These are phyloP conservation scores for Oxytorus armatus DNA, from an alignment of 2,888 invertebrate genomes.

Conservation along the genomic window DNA sequence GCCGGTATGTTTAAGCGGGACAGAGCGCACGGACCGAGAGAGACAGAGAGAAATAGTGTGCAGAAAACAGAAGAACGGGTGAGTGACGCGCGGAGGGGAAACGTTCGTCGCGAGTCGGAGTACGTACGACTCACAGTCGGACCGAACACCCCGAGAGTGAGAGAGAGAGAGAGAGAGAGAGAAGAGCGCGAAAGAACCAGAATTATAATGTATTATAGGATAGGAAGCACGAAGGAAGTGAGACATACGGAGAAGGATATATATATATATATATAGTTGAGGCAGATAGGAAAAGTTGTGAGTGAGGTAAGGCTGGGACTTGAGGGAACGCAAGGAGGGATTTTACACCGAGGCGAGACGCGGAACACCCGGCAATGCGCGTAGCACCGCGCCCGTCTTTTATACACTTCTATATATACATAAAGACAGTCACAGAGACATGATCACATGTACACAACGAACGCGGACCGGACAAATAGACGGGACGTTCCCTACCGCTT, in stretches of 20 bases:
- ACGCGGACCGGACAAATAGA: conserved; percentile 42
- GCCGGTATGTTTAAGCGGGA: conserved; percentile 46
- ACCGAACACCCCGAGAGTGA: conserved; percentile 34
- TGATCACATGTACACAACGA: neutral
- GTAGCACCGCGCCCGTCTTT: conserved; percentile 36
- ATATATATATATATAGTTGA: too few species aligned
- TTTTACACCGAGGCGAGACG: conserved; percentile 65
- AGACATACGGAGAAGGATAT: conserved; percentile 1
- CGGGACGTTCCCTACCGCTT: conserved; percentile 53
- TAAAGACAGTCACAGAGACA: neutral
- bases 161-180: conserved; percentile 8
- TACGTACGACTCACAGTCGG: conserved; percentile 56
- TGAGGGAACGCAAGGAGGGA: conserved; percentile 48
- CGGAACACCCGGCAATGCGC: conserved; percentile 63
- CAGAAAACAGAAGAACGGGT: conserved; percentile 57
- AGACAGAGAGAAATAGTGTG: conserved; percentile 21
- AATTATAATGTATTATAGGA: neutral
- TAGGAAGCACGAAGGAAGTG: conserved; percentile 7
- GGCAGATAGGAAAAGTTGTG: conserved; percentile 32
- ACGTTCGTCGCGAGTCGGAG: conserved; percentile 62
- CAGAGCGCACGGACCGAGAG: conserved; percentile 17
- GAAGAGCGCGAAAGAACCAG: too few species aligned
- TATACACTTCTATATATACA: conserved; percentile 12
- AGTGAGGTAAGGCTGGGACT: conserved; percentile 47
- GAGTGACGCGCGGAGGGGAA: conserved; percentile 40